A percentile compares a stretch with the other conserved stretches of the same genome.
phyloP scores from a whole-genome alignment of 2,113 vertebrate species.

The Dicaeum eximium region DNA sequence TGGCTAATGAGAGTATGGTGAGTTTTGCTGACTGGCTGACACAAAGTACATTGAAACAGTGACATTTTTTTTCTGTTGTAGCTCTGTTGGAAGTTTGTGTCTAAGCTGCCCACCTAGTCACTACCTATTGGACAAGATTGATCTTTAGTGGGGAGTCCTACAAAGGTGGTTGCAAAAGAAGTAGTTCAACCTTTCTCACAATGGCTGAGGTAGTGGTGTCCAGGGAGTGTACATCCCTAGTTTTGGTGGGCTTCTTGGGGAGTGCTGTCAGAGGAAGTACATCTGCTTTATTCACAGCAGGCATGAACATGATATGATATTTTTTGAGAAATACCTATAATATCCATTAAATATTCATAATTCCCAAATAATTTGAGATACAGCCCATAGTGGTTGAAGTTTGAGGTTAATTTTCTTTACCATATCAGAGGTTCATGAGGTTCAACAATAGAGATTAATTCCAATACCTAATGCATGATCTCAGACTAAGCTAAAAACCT shows the following conservation, averaged over 20 bases:
- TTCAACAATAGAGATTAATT: background rate
- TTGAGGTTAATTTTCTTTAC: background rate
- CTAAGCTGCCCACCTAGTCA: background rate
- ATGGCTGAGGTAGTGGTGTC: background rate
- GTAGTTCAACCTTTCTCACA: background rate
- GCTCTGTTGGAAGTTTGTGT: background rate
- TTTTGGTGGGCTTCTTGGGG: background rate
- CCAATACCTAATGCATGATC: background rate
- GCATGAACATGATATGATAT: background rate
- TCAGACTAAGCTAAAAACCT: background rate
- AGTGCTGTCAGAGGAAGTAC: background rate
- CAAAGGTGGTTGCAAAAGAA: background rate
- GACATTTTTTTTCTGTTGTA: background rate
- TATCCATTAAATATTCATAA: background rate
- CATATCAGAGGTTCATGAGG: background rate
- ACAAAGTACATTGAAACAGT: background rate
- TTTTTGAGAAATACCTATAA: background rate
- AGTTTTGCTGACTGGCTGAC: background rate
- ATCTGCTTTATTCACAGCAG: background rate
- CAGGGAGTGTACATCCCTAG: background rate
- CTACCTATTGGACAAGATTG: background rate
- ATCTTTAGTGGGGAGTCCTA: background rate
- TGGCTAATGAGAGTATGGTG: background rate
- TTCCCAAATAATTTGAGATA: background rate
- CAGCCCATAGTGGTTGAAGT: background rate